phyloP scores from a whole-genome alignment of 2,797 vertebrate genomes.

The Brachymystax lenok region DNA sequence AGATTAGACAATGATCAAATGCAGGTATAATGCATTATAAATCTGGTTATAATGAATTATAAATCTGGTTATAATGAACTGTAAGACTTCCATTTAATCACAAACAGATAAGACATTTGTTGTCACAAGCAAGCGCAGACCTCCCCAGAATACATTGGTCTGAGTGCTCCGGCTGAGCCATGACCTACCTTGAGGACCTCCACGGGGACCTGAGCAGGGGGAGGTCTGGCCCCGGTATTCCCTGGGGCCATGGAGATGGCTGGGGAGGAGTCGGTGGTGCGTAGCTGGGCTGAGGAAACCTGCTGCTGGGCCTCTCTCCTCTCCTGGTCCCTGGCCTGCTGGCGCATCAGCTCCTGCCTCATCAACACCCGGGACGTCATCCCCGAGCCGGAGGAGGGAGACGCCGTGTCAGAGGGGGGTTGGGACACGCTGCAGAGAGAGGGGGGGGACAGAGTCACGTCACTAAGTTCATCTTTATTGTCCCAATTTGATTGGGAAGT shows the following conservation, averaged over 20 bases:
- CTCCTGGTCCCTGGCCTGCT: conserved; percentile 87
- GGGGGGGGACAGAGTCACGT: not conserved
- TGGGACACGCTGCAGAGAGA: conserved; percentile 37
- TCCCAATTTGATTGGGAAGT: not conserved
- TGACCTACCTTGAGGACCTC: conserved; percentile 86
- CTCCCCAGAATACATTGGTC: not conserved
- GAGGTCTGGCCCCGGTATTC: conserved; percentile 45
- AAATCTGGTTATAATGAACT: no score
- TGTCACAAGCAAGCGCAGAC: not conserved
- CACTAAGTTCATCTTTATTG: no score
- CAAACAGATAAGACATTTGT: not conserved
- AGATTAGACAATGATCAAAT: no score
- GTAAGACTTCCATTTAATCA: no score
- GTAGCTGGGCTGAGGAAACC: conserved; percentile 64
- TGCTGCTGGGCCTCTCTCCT: conserved; percentile 79
- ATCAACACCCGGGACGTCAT: conserved; percentile 77
- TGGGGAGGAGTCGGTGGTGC: conserved; percentile 63
- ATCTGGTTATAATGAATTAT: no score
- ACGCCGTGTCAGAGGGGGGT: conserved; percentile 34
- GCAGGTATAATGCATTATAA: no score
- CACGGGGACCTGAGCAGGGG: conserved; percentile 85
- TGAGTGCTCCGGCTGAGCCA: not conserved
- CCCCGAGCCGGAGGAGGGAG: conserved; percentile 45
- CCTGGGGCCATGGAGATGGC: conserved; percentile 77
- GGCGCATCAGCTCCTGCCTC: conserved; percentile 89